Evolutionary conservation across 2,113 vertebrate species (phyloP).

Genomic region (Tragulus kanchil): DNA sequence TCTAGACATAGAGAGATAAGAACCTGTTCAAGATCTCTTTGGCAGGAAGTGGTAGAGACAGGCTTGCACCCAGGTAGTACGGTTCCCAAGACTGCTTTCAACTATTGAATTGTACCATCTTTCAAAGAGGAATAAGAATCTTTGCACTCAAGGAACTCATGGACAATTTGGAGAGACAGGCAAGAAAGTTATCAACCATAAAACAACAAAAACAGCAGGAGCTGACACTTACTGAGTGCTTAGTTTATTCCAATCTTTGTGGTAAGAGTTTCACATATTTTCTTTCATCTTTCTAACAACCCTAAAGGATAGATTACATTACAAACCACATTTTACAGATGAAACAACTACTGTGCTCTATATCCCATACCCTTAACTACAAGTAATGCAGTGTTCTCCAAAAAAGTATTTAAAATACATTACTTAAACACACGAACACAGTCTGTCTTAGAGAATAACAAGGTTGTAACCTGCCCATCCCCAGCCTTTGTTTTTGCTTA

Average conservation of each 20-base stretch:
- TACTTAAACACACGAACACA: neutral
- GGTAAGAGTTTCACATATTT: neutral
- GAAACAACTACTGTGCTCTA: neutral
- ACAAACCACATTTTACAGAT: neutral
- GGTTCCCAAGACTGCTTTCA: neutral
- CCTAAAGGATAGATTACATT: neutral
- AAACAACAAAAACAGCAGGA: slow-evolving; percentile 1
- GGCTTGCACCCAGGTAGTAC: neutral
- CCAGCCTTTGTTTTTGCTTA: neutral
- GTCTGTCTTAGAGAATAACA: neutral
- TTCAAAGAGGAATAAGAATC: slow-evolving; percentile 19
- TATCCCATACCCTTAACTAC: neutral
- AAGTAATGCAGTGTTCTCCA: neutral
- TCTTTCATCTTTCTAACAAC: neutral
- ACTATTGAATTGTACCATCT: neutral
- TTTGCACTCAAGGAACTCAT: neutral
- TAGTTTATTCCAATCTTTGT: neutral
- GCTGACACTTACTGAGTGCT: neutral
- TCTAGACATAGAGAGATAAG: neutral
- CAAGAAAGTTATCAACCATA: slow-evolving; percentile 25
- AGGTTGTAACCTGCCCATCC: neutral
- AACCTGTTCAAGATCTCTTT: neutral
- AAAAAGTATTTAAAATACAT: slow-evolving; percentile 39
- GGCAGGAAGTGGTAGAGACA: neutral
- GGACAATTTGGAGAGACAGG: neutral